A percentile compares a stretch with the other conserved stretches of the same genome.
Conservation (phyloP, 2,888 invertebrate species). For the Hypsopygia costalis region DNA sequence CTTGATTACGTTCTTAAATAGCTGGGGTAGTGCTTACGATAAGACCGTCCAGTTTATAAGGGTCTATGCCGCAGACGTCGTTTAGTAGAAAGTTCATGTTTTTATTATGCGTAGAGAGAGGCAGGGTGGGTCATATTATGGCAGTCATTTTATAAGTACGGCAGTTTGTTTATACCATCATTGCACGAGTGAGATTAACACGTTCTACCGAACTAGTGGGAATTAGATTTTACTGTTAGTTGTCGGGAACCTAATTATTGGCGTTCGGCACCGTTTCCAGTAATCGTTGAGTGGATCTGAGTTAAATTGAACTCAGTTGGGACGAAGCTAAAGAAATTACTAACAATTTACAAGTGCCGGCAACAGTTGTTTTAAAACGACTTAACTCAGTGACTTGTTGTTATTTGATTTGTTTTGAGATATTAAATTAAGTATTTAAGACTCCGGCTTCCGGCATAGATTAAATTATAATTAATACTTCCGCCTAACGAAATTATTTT, state of each 20-base stretch:
- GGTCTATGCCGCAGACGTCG: constrained; percentile 17
- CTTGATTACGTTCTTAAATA: constrained; percentile 47
- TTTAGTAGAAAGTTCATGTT: constrained; percentile 14
- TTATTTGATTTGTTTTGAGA: constrained; percentile 38
- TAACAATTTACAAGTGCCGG: constrained; percentile 42
- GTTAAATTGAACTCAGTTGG: constrained; percentile 21
- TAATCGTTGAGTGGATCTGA: constrained; percentile 16
- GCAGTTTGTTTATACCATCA: constrained; percentile 30
- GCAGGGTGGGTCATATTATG: constrained; percentile 16
- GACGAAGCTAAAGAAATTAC: constrained; percentile 44
- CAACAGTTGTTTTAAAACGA: constrained; percentile 36
- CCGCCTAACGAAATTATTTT: no score
- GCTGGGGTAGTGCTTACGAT: constrained; percentile 36
- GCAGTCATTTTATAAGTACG: constrained; percentile 24
- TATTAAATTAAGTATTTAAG: no score
- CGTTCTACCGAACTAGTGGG: constrained; percentile 25
- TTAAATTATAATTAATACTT: no score
- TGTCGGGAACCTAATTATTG: constrained; percentile 25
- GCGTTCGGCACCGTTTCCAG: constrained; percentile 19
- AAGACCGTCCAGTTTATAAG: constrained; percentile 21
- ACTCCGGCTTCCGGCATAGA: no score
- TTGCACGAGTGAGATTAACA: constrained; percentile 30
- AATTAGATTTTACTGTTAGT: constrained; percentile 29
- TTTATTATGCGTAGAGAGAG: constrained; percentile 11
- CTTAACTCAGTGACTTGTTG: constrained; percentile 32